A percentile compares a stretch with the other conserved stretches of the same genome.
phyloP scores from a whole-genome alignment of 2,797 vertebrate species.

The Masticophis lateralis region DNA sequence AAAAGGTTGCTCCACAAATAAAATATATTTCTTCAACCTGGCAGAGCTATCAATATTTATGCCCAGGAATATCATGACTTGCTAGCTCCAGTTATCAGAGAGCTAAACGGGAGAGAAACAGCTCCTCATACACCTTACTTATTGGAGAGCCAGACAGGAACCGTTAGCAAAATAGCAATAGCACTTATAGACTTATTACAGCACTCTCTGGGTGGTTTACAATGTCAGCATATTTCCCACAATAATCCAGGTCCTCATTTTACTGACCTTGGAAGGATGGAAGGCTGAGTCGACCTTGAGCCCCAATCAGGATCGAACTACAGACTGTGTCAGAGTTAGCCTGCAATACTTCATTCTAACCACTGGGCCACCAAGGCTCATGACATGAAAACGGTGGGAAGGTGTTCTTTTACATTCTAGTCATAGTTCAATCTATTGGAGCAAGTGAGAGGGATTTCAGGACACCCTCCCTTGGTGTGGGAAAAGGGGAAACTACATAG shows the following conservation, averaged over 20 bases:
- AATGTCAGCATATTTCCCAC: too few species aligned
- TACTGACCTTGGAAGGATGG: too few species aligned
- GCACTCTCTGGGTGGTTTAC: too few species aligned
- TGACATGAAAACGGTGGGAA: neutral
- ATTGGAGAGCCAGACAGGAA: neutral
- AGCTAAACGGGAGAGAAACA: neutral
- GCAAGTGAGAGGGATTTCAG: neutral
- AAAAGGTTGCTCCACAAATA: too few species aligned
- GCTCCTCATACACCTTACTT: neutral
- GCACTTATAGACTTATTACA: too few species aligned
- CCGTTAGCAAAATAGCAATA: neutral
- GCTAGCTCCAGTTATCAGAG: neutral
- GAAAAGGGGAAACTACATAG: neutral
- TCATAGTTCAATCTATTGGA: neutral
- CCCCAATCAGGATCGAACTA: too few species aligned
- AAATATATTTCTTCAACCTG: neutral
- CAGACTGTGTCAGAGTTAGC: too few species aligned
- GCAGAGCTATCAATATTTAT: neutral
- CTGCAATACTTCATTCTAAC: too few species aligned
- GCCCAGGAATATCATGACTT: neutral
- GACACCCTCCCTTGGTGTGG: neutral
- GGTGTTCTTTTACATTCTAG: neutral
- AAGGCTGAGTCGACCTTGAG: too few species aligned
- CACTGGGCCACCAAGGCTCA: too few species aligned
- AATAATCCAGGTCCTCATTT: too few species aligned